Conservation (phyloP, 2,113 vertebrate genomes). For the Mastomys natalensis region DNA sequence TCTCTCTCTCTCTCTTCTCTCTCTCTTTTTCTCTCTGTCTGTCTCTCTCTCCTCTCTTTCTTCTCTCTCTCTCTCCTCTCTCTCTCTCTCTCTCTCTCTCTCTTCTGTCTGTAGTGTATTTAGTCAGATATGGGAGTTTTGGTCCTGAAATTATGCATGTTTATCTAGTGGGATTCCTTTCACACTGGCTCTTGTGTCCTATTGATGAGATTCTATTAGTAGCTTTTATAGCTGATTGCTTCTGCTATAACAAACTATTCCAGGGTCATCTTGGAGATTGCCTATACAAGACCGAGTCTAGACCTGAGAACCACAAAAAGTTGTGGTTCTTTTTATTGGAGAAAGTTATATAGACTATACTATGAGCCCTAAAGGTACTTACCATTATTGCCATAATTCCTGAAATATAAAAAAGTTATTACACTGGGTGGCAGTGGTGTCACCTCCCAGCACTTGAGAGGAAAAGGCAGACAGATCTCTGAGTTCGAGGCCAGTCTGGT, state of each 20-base stretch:
- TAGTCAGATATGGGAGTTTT: slow-evolving; percentile 57
- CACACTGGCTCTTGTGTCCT: slow-evolving; percentile 43
- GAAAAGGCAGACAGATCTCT: neutral
- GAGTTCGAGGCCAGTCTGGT: neutral
- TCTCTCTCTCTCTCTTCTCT: too few species aligned
- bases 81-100: too few species aligned
- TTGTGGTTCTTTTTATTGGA: slow-evolving; percentile 29
- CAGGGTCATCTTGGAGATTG: slow-evolving; percentile 32
- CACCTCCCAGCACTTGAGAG: neutral
- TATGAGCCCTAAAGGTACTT: neutral
- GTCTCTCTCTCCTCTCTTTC: too few species aligned
- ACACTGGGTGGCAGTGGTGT: neutral
- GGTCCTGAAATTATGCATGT: slow-evolving; percentile 48
- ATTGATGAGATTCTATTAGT: slow-evolving; percentile 49
- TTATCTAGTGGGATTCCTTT: slow-evolving; percentile 35
- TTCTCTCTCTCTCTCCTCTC: too few species aligned
- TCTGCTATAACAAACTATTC: slow-evolving; percentile 53
- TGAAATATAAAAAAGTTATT: neutral
- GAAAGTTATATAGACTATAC: neutral
- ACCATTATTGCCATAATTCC: neutral
- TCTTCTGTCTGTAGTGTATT: neutral
- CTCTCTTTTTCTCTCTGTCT: too few species aligned
- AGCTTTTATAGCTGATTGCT: slow-evolving; percentile 53
- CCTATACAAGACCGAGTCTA: neutral
- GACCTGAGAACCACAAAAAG: slow-evolving; percentile 41